Evolutionary conservation across 2,797 vertebrate genomes (phyloP).

Genomic region (Parambassis ranga): DNA sequence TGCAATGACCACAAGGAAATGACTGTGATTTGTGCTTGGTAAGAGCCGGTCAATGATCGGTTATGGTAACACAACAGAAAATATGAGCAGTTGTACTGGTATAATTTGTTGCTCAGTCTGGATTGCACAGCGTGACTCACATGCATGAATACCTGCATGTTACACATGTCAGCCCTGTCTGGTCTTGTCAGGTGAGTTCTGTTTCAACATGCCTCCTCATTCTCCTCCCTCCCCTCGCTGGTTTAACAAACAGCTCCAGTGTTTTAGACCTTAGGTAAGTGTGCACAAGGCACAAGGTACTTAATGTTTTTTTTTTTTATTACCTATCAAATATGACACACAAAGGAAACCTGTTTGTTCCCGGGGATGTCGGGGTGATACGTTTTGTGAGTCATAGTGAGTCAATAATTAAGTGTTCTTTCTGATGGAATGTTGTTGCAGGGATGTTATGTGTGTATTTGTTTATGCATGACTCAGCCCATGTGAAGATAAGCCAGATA

Average conservation of each 20-base stretch:
- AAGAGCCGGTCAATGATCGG: neutral
- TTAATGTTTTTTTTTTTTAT: too few species aligned
- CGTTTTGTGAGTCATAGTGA: neutral
- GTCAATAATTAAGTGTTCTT: neutral
- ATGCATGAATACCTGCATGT: neutral
- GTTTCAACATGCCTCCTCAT: constrained; percentile 31
- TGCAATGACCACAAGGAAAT: neutral
- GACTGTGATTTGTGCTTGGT: constrained; percentile 1
- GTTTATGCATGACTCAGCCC: neutral
- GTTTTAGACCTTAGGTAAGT: neutral
- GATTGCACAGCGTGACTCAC: neutral
- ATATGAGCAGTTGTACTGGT: neutral
- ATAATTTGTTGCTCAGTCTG: neutral
- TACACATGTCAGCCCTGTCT: neutral
- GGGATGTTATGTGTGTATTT: neutral
- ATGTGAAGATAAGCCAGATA: constrained; percentile 15
- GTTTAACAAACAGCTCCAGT: neutral
- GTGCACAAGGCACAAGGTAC: too few species aligned
- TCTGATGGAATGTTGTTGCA: too few species aligned
- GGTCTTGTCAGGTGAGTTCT: neutral
- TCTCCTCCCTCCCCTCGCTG: neutral
- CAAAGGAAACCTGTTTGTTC: neutral
- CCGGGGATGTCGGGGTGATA: neutral
- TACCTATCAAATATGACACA: neutral
- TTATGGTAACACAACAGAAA: neutral